Evolutionary conservation across 2,888 invertebrate species (phyloP).

Genomic region (Ceriagrion tenellum): DNA sequence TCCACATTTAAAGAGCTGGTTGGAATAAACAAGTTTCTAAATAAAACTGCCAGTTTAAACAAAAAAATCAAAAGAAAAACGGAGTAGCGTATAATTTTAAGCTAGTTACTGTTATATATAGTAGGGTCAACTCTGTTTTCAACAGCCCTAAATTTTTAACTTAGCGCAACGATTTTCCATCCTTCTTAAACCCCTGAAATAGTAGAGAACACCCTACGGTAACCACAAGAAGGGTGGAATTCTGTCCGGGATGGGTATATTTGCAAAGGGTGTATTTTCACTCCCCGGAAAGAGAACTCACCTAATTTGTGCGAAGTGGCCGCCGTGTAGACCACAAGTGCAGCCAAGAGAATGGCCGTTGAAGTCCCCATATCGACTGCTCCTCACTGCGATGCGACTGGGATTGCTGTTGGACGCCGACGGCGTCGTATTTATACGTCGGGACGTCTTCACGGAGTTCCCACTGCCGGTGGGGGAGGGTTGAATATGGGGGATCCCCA

Average conservation of each 20-base stretch:
- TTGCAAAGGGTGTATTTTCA: not conserved
- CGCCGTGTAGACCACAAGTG: not conserved
- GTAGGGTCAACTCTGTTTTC: no score
- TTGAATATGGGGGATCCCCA: constrained; percentile 50
- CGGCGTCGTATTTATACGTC: constrained; percentile 42
- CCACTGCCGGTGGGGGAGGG: not conserved
- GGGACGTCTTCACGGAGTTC: not conserved
- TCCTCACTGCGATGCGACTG: not conserved
- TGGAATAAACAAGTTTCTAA: no score
- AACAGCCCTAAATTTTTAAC: no score
- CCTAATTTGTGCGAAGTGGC: constrained; percentile 7
- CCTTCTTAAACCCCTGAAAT: no score
- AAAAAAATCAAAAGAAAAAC: no score
- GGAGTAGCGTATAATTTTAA: no score
- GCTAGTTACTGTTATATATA: no score
- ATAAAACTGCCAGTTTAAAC: no score
- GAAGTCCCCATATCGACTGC: constrained; percentile 51
- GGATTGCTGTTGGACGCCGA: not conserved
- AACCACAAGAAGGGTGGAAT: no score
- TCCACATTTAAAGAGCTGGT: no score
- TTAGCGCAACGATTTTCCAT: no score
- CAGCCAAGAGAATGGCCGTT: constrained; percentile 34
- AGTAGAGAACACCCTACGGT: no score
- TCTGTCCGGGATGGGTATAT: not conserved
- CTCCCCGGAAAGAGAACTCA: not conserved